These are phyloP conservation scores for Progne subis DNA, from an alignment of 2,113 vertebrate genomes.

Conservation along the genomic window DNA sequence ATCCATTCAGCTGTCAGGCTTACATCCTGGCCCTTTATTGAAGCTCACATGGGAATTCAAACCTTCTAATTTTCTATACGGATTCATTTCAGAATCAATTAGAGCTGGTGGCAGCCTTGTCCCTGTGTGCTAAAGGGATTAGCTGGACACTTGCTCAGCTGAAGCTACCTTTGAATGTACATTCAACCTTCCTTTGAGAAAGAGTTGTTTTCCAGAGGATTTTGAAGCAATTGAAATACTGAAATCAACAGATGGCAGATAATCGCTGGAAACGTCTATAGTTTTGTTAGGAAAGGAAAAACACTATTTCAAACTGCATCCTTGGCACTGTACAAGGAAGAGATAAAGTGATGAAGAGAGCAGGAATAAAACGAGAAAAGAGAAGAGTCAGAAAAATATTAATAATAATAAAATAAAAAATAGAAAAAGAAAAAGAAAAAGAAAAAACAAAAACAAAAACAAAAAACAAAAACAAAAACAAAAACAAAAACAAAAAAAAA, in stretches of 20 bases:
- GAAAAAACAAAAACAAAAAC: fast-evolving
- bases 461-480: fast-evolving
- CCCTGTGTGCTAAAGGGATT: constrained; percentile 86
- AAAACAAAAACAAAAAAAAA: no score
- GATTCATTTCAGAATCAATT: constrained; percentile 94
- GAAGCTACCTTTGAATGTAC: constrained; percentile 77
- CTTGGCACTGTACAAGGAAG: not conserved
- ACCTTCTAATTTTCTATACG: constrained; percentile 85
- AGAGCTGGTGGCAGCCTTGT: constrained; percentile 83
- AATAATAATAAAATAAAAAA: fast-evolving
- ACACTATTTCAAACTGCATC: constrained; percentile 4
- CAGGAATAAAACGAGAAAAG: fast-evolving
- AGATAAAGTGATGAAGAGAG: not conserved
- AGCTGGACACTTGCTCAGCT: constrained; percentile 81
- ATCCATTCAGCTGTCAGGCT: constrained; percentile 81
- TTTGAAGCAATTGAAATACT: constrained; percentile 70
- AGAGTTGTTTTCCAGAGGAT: constrained; percentile 76
- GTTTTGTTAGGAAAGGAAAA: constrained; percentile 66
- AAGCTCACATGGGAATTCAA: constrained; percentile 81
- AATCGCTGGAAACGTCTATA: constrained; percentile 68
- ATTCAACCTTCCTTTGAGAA: constrained; percentile 71
- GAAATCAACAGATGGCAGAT: constrained; percentile 86
- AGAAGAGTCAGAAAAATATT: fast-evolving
- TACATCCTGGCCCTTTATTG: constrained; percentile 80
- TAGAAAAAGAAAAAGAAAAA: fast-evolving